A percentile compares a stretch with the other conserved stretches of the same genome.
Conservation (phyloP, 2,888 invertebrate genomes). For the Salpingus planirostris region DNA sequence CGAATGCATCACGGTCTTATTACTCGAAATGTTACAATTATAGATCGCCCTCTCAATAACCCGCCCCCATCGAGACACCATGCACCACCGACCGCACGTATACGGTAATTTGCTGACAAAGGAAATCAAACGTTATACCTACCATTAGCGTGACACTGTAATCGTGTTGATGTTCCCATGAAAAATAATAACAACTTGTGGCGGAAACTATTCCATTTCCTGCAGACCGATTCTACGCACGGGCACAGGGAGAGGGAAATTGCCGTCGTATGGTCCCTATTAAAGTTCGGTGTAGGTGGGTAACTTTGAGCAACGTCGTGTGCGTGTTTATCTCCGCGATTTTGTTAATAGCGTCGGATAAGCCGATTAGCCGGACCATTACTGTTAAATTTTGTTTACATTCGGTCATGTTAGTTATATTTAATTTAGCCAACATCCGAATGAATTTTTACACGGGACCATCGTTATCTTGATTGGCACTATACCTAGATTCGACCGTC, state of each 20-base stretch:
- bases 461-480: too few species aligned
- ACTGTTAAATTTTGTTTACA: neutral
- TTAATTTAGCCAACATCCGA: neutral
- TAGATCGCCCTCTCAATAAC: too few species aligned
- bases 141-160: slow-evolving; percentile 3
- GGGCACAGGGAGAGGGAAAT: too few species aligned
- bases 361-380: slow-evolving; percentile 8
- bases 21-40: too few species aligned
- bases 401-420: neutral
- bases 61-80: too few species aligned
- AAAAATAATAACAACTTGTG: slow-evolving; percentile 8
- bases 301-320: slow-evolving; percentile 1
- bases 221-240: too few species aligned
- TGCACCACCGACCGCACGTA: too few species aligned
- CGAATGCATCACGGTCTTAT: too few species aligned
- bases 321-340: slow-evolving; percentile 8
- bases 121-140: neutral
- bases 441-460: neutral
- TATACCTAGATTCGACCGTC: too few species aligned
- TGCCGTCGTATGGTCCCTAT: too few species aligned
- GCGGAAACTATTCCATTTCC: slow-evolving; percentile 8
- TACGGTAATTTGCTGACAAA: neutral
- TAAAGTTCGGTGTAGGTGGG: slow-evolving; percentile 3
- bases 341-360: slow-evolving; percentile 11
- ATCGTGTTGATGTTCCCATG: slow-evolving; percentile 7